A percentile compares a stretch with the other conserved stretches of the same genome.
These are phyloP conservation scores for Telmatochromis sp. DNA, from an alignment of 2,113 vertebrate species.

Conservation along the genomic window DNA sequence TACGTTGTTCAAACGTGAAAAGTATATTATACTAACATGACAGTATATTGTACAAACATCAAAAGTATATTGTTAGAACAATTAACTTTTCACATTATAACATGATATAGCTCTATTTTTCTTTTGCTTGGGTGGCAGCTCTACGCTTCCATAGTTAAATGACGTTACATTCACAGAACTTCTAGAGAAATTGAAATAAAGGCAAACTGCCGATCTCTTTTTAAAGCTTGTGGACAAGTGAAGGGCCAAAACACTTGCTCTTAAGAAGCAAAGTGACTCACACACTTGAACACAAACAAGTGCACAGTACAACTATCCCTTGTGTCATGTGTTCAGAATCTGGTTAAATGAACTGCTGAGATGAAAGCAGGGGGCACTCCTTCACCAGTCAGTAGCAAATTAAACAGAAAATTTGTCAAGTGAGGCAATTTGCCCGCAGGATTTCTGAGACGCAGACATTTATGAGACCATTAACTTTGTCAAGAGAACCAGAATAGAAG, in stretches of 20 bases:
- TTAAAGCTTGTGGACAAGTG: neutral
- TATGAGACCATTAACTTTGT: slow-evolving; percentile 47
- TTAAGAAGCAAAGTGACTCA: slow-evolving; percentile 4
- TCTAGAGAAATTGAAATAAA: neutral
- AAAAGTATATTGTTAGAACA: neutral
- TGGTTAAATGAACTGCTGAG: slow-evolving; percentile 13
- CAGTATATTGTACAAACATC: neutral
- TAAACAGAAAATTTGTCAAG: neutral
- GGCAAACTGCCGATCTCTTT: neutral
- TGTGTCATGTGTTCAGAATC: slow-evolving; percentile 30
- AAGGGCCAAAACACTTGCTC: neutral
- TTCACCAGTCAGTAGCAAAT: slow-evolving; percentile 6
- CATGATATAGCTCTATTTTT: neutral
- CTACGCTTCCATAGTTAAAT: neutral
- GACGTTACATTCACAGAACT: neutral
- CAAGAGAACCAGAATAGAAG: slow-evolving; percentile 31
- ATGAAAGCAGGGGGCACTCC: slow-evolving; percentile 41
- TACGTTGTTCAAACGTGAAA: neutral
- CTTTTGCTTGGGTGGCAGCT: neutral
- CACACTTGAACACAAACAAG: slow-evolving; percentile 36
- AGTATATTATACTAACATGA: neutral
- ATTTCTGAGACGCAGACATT: slow-evolving; percentile 30
- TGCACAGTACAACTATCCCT: neutral
- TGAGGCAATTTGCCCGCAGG: neutral
- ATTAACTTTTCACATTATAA: neutral